A percentile compares a stretch with the other conserved stretches of the same genome.
Conservation (phyloP, 1,140 invertebrate genomes). For the Panagrolaimus sp. region DNA sequence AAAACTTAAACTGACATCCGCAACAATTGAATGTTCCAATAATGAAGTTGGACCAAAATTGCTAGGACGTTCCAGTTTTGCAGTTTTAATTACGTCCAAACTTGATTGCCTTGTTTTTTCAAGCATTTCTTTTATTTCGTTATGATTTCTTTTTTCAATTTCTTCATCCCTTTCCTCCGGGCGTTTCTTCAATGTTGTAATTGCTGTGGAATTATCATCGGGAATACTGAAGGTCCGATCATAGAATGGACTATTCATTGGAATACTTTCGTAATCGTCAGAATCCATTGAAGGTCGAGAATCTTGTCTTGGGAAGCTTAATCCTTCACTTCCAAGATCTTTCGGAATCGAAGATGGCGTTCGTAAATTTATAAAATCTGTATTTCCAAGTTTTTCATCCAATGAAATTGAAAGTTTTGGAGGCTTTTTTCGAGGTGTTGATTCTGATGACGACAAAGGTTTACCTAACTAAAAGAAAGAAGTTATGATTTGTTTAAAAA, state of each 20-base stretch:
- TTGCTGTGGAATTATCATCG: background rate
- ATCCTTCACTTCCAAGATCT: no score
- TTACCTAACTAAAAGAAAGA: background rate
- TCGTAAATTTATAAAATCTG: slow-evolving; percentile 1
- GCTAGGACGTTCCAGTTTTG: background rate
- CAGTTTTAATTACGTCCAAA: background rate
- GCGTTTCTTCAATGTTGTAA: slow-evolving; percentile 1
- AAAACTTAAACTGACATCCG: background rate
- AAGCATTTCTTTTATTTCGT: background rate
- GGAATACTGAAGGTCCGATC: background rate
- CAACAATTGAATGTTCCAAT: background rate
- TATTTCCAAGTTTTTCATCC: slow-evolving; percentile 9
- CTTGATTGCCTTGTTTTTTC: background rate
- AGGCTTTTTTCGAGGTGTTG: no score
- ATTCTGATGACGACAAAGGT: background rate
- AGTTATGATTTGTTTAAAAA: no score
- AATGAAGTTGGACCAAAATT: slow-evolving; percentile 11
- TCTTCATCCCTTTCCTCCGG: background rate
- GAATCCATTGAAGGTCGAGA: background rate
- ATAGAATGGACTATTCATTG: slow-evolving; percentile 13
- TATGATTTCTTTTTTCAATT: slow-evolving; percentile 13
- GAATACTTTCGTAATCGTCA: background rate
- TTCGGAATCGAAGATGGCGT: background rate
- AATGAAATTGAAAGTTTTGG: slow-evolving; percentile 8
- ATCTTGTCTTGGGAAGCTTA: no score